Conservation (phyloP, 2,113 vertebrate species). For the Seriola rivoliana region DNA sequence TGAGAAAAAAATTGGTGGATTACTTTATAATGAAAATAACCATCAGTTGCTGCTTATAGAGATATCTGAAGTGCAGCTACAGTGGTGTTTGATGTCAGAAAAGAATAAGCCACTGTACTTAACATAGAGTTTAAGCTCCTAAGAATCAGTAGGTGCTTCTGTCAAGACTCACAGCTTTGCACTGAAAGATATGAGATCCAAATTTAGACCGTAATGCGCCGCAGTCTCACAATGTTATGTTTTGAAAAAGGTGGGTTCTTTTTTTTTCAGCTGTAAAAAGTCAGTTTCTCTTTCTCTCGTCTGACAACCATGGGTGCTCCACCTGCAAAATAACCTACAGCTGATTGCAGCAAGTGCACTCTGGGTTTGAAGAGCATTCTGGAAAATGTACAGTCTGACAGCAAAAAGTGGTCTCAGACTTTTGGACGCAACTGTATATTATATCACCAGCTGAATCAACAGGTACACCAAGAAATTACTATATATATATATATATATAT, state of each 20-base stretch:
- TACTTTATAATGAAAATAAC: not conserved
- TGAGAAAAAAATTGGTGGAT: not conserved
- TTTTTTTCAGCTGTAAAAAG: conserved; percentile 6
- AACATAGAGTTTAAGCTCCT: not conserved
- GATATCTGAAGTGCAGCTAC: not conserved
- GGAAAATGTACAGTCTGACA: not conserved
- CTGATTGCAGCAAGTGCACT: not conserved
- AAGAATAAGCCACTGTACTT: not conserved
- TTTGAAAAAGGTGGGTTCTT: not conserved
- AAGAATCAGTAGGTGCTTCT: not conserved
- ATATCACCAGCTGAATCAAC: too few species aligned
- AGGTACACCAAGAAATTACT: too few species aligned
- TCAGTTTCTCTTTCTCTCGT: not conserved
- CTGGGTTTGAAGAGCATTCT: not conserved
- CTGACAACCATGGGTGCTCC: not conserved
- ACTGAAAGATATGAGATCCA: not conserved
- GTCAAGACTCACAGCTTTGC: not conserved
- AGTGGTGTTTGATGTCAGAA: not conserved
- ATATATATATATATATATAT: too few species aligned
- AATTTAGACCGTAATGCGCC: not conserved
- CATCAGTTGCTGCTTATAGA: not conserved
- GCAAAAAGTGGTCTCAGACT: too few species aligned
- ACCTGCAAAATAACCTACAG: not conserved
- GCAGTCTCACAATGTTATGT: not conserved
- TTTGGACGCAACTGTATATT: too few species aligned